Conservation (phyloP, 2,797 vertebrate genomes). For the Sebastes paucispinis region DNA sequence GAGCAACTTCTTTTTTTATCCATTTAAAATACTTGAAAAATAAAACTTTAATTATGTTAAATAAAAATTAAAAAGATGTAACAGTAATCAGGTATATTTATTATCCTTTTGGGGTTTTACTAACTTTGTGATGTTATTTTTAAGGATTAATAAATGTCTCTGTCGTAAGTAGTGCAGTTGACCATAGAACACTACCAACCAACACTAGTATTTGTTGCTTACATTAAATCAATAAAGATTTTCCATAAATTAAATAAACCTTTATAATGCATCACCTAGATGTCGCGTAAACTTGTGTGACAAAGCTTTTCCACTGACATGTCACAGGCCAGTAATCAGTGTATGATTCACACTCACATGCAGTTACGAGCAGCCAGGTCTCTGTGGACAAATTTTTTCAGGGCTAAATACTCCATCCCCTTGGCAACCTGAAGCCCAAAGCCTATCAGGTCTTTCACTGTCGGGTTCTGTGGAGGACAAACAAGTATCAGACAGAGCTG, state of each 20-base stretch:
- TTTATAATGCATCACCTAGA: not conserved
- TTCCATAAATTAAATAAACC: not conserved
- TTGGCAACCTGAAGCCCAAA: constrained; percentile 95
- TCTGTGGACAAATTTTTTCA: constrained; percentile 95
- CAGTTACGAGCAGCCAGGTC: constrained; percentile 97
- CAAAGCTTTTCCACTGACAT: not conserved
- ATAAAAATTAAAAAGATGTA: not conserved
- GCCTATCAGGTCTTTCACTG: constrained; percentile 94
- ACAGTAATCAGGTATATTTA: not conserved
- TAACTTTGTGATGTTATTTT: not conserved
- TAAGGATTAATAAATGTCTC: not conserved
- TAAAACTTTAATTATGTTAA: not conserved
- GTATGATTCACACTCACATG: constrained; percentile 87
- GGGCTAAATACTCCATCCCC: constrained; percentile 95
- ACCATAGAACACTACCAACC: not conserved
- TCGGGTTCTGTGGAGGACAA: constrained; percentile 86
- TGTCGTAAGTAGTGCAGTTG: not conserved
- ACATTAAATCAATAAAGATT: not conserved
- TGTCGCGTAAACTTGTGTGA: not conserved
- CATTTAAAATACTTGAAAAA: not conserved
- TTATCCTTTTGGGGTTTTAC: not conserved
- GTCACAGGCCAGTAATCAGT: not conserved
- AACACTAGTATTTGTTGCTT: not conserved
- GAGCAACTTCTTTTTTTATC: not conserved
- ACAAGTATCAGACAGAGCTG: not conserved